These are phyloP conservation scores for Helobdella robusta DNA, from an alignment of 2,888 invertebrate genomes.

Conservation along the genomic window DNA sequence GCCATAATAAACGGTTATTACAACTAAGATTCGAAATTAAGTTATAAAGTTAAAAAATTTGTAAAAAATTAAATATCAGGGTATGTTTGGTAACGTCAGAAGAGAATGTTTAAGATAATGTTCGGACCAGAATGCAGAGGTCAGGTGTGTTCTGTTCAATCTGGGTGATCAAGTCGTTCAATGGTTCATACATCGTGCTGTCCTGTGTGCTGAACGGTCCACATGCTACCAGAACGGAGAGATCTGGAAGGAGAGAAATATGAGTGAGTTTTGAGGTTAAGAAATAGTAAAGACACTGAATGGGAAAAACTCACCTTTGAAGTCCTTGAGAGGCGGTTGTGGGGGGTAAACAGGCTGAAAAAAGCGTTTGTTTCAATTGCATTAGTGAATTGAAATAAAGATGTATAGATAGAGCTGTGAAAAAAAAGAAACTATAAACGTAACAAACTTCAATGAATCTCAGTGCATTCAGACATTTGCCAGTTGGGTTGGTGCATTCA, in stretches of 20 bases:
- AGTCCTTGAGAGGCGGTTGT: neutral
- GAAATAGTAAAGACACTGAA: too few species aligned
- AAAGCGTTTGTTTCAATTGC: neutral
- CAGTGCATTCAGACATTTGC: slow-evolving; percentile 60
- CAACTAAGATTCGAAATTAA: too few species aligned
- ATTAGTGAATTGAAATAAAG: neutral
- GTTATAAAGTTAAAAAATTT: too few species aligned
- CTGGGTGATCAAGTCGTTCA: slow-evolving; percentile 65
- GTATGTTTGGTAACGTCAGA: too few species aligned
- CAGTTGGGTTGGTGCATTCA: slow-evolving; percentile 64
- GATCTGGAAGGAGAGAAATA: slow-evolving; percentile 26
- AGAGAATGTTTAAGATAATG: too few species aligned
- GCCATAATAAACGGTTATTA: too few species aligned
- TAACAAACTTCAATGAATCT: slow-evolving; percentile 55
- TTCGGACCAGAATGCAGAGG: slow-evolving; percentile 61
- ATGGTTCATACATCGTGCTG: slow-evolving; percentile 68
- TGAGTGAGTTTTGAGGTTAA: too few species aligned
- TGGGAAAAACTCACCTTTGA: too few species aligned
- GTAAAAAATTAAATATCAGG: too few species aligned
- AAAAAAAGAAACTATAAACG: neutral
- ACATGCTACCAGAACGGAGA: slow-evolving; percentile 61
- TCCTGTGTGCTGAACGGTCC: slow-evolving; percentile 75
- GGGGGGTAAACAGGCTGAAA: neutral
- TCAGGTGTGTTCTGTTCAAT: slow-evolving; percentile 63
- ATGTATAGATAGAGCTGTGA: neutral